Evolutionary conservation across 2,888 invertebrate genomes (phyloP), one percentile per base, ranked within the genome.

Genomic region (Baccha elongata): DNA sequence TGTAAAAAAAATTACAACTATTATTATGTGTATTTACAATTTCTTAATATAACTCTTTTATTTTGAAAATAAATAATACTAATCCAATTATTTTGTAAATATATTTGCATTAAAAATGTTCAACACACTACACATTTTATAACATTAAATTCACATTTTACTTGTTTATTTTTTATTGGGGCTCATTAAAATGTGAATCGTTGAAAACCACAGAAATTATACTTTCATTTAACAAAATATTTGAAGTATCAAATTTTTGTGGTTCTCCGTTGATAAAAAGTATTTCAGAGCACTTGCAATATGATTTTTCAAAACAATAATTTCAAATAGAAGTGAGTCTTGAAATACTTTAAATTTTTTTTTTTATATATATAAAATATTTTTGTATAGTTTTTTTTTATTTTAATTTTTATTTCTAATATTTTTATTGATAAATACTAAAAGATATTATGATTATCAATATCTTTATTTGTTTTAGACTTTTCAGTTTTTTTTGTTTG

Each of bases 111-210:
- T 19, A 11, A 10, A 37, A 7, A 29, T 8, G 35, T 6, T 11
- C 35, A 35, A 10, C n/a, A 13, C 13, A 40, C n/a, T n/a, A 19
- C 17, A 46, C 46, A 48, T 60, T 13, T 29, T 23, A 15, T 11
- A 29, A 29, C 10, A 40, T 26, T 40, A 50, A n/a, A 29, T 74
- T 58, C 53, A 69, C 55, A 60, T 60, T 52, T 68, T 50, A n/a
- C 32, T 42, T 68, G 44, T 32, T 55, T 68, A 10, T 48, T n/a
- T n/a, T n/a, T 15, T 40, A 62, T 46, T 62, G 75, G 75, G 75
- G 68, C 75, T 69, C 68, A 76, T 46, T 62, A 37, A 69, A 74
- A 62, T 76, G 75, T 69, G 53, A 69, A 46, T n/a, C 29, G 3
- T 32, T 32, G 46, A 21, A 37, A 69, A 68, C 48, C 62, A 69